Conservation (phyloP, 2,113 vertebrate species). For the Lampris megalopsis region DNA sequence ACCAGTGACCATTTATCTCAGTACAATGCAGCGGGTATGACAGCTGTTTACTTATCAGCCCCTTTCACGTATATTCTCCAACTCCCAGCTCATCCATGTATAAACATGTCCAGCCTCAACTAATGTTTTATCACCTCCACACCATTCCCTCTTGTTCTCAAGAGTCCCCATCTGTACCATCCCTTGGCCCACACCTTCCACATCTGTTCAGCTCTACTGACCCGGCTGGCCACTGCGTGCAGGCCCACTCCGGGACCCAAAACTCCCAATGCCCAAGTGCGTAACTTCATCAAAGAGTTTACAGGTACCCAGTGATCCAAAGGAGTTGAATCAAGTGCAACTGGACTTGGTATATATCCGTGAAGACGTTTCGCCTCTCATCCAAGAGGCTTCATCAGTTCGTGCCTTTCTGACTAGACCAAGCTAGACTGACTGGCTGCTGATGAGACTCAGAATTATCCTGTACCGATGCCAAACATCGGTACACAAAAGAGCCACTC, state of each 20-base stretch:
- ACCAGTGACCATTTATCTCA: conserved; percentile 45
- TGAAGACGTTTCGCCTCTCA: too few relatives aligned
- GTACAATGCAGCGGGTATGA: conserved; percentile 45
- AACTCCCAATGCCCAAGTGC: too few relatives aligned
- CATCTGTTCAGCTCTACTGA: conserved; percentile 1
- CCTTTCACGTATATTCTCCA: conserved; percentile 45
- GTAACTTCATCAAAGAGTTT: too few relatives aligned
- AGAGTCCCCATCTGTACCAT: neutral
- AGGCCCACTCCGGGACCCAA: neutral
- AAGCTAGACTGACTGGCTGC: too few relatives aligned
- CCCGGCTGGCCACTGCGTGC: conserved; percentile 10
- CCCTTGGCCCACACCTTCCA: neutral
- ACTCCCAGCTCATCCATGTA: conserved; percentile 19
- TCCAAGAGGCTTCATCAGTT: too few relatives aligned
- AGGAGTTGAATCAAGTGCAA: too few relatives aligned
- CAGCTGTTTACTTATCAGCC: conserved; percentile 35
- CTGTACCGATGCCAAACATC: too few relatives aligned
- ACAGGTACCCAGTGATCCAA: too few relatives aligned
- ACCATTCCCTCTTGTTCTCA: conserved; percentile 12
- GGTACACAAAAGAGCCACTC: too few relatives aligned
- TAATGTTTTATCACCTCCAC: conserved; percentile 17
- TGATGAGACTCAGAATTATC: too few relatives aligned
- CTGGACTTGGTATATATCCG: too few relatives aligned
- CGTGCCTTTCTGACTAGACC: too few relatives aligned
- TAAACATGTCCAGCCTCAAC: conserved; percentile 18